These are phyloP conservation scores for Aricia agestis DNA, from an alignment of 1,140 invertebrate species.

Conservation along the genomic window DNA sequence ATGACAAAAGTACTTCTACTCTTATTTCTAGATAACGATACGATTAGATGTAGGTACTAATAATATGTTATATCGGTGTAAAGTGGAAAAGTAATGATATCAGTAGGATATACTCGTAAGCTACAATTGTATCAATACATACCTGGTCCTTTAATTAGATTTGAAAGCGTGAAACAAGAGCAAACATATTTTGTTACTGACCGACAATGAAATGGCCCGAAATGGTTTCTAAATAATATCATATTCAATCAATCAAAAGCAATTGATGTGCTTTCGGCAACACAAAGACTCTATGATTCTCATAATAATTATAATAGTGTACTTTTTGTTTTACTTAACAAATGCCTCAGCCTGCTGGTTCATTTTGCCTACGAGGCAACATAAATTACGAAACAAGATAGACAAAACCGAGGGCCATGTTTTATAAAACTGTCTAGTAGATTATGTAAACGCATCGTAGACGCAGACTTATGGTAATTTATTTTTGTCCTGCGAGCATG, in stretches of 20 bases:
- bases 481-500: constrained; percentile 23
- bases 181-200: not conserved
- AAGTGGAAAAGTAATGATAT: not conserved
- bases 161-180: constrained; percentile 15
- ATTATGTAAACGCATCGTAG: constrained; percentile 3
- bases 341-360: too few species aligned
- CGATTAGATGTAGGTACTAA: not conserved
- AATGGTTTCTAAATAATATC: too few species aligned
- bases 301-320: too few species aligned
- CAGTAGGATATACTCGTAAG: not conserved
- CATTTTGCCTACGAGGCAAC: not conserved
- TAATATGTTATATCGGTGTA: not conserved
- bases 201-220: not conserved
- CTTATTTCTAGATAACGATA: not conserved
- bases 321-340: too few species aligned
- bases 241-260: too few species aligned
- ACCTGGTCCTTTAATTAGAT: constrained; percentile 27
- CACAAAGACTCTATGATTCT: too few species aligned
- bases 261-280: too few species aligned
- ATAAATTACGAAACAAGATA: not conserved
- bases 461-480: constrained; percentile 2
- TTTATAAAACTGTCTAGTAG: not conserved
- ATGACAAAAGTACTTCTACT: constrained; percentile 11
- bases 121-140: constrained; percentile 20
- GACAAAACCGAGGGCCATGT: not conserved